Evolutionary conservation across 2,888 invertebrate species (phyloP), one percentile per base, ranked within the genome.

Genomic region (Drosophila nr. medialis): DNA sequence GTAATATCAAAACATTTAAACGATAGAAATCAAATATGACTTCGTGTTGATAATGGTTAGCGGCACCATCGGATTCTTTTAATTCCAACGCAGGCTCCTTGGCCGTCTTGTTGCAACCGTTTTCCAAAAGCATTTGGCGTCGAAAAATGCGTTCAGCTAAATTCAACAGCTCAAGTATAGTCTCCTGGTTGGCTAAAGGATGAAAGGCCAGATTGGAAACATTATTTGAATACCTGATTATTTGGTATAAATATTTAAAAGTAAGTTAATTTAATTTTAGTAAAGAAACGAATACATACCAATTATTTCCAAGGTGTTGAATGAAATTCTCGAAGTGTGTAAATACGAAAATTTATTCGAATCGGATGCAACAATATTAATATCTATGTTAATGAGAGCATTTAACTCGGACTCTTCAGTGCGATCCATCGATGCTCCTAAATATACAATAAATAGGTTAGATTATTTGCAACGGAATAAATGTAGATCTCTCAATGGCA

Each of bases 221-320:
- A 24, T 15, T 53, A 53, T 34, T 34, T 2, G 4, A 4, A 53
- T 21, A 2, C 4, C 4, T 13, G 42, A 1, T 11, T 42, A 42
- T 42, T 21, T 42, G 21, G 42, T 0, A 1, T 21, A 21, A 18
- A 18, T 18, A 18, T 18, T 18, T 38, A 18, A 18, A 34, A 34
- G 13, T 13, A 34, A 21, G 1, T 2, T 2, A 2, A 42, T 21
- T 24, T 15, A 15, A 15, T 27, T 24, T 24, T 24, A 15, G 24
- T 45, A 24, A 8, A 8, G 21, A 45, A 55, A 13, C 4, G 4
- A 38, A 4, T n/a, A 40, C 94, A 94, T 91, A 96, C 97, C 98
- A 76, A 98, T 98, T 63, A 99, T 96, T 92, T 99, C 99, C 80
- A 99, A 94, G 92, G 97, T 98, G 91, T 99, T 99, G 91, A 99